Evolutionary conservation across 2,797 vertebrate genomes (phyloP), one percentile per base, ranked within the genome.

Genomic region (Discoglossus pictus): DNA sequence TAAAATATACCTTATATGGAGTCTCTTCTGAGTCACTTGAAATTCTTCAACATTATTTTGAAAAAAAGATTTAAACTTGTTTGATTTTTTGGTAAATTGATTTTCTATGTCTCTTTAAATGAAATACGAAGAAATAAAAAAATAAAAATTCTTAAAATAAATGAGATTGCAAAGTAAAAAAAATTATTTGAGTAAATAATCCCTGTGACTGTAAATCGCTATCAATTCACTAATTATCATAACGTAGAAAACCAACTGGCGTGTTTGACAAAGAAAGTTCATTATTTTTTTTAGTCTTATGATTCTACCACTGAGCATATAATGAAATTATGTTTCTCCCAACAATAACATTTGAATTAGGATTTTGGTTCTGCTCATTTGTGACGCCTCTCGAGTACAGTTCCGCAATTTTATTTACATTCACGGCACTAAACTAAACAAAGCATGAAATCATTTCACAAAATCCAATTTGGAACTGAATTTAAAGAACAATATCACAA

Each of bases 361-460:
- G 11, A 35, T 21, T 55, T 48, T 10, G 23, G 35, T 18, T 55
- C 40, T 15, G 51, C 59, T 64, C 51, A 50, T 56, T 63, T 63
- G 44, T 7, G 42, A 15, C 15, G 50, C 40, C 50, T 50, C 59
- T 56, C 10, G 59, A 39, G 60, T 47, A 71, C 38, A 17, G 35
- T 66, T 58, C 42, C 38, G 42, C 43, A 56, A 48, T 54, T 58
- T 42, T 58, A 35, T 61, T 67, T 52, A 70, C 61, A 62, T 53
- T 43, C 39, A 51, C 16, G 23, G 44, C 55, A 59, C 60, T 69
- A 64, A 73, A 70, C 51, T 68, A 73, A 70, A 62, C 64, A 67
- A 65, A 58, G 15, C 52, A 66, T 66, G 53, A 58, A 48, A 47
- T 65, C 27, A 66, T 58, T 20, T 25, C 23, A 47, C 21, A 39